A percentile compares a stretch with the other conserved stretches of the same genome.
phyloP scores from a whole-genome alignment of 2,797 vertebrate genomes.

The Sorex maritimensis region DNA sequence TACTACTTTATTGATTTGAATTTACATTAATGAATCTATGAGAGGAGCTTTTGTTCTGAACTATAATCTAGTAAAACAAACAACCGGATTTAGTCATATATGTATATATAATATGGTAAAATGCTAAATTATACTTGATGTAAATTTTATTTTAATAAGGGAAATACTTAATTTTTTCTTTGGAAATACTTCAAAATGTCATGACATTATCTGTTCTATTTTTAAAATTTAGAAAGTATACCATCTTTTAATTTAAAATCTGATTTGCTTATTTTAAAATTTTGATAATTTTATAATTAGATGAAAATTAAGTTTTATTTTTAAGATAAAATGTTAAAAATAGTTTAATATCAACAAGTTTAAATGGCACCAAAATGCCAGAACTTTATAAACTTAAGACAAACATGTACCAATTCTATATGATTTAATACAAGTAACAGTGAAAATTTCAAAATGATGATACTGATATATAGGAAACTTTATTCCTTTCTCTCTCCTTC shows the following conservation, averaged over 20 bases:
- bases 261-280: background rate
- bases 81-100: background rate
- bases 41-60: background rate
- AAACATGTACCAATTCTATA: background rate
- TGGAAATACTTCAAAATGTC: background rate
- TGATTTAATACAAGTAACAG: background rate
- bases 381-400: background rate
- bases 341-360: background rate
- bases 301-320: background rate
- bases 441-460: background rate
- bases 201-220: background rate
- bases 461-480: too few species aligned
- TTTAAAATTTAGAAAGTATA: background rate
- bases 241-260: conserved; percentile 4
- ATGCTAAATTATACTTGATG: background rate
- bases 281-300: background rate
- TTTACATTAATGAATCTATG: background rate
- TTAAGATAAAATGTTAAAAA: background rate
- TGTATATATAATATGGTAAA: conserved; percentile 18
- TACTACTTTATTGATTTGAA: conserved; percentile 19
- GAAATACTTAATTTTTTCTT: background rate
- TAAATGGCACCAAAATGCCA: background rate
- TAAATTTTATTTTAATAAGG: background rate
- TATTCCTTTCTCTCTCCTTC: too few species aligned
- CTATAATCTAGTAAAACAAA: conserved; percentile 37